phyloP scores from a whole-genome alignment of 2,888 invertebrate species.

The Cephus runcator region DNA sequence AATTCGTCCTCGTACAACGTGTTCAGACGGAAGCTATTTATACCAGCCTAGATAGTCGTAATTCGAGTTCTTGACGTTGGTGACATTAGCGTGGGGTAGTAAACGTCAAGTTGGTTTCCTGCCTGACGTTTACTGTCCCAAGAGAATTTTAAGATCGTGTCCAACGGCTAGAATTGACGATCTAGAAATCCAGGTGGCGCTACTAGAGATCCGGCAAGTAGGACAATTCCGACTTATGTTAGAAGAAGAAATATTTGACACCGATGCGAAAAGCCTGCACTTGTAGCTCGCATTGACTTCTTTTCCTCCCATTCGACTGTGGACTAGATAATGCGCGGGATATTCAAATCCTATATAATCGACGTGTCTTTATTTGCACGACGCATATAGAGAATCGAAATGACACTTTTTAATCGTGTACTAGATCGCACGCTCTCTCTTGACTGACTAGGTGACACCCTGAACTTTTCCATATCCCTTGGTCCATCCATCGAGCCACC shows the following conservation, averaged over 20 bases:
- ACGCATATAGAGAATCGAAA: background rate
- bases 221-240: background rate
- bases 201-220: background rate
- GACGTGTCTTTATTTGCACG: background rate
- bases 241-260: background rate
- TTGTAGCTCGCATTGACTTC: background rate
- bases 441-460: background rate
- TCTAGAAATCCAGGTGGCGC: background rate
- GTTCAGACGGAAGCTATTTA: background rate
- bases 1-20: background rate
- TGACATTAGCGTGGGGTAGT: background rate
- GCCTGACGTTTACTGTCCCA: background rate
- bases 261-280: background rate
- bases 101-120: background rate
- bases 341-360: background rate
- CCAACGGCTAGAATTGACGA: background rate
- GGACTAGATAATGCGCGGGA: background rate
- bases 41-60: background rate
- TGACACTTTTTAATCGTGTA: background rate
- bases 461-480: slow-evolving; percentile 8
- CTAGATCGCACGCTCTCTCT: background rate
- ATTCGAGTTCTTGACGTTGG: background rate
- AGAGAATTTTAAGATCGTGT: background rate
- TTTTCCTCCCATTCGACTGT: background rate
- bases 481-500: slow-evolving; percentile 19